These are phyloP conservation scores for Drepanosiphum platanoidis DNA, from an alignment of 2,888 invertebrate genomes.

Conservation along the genomic window DNA sequence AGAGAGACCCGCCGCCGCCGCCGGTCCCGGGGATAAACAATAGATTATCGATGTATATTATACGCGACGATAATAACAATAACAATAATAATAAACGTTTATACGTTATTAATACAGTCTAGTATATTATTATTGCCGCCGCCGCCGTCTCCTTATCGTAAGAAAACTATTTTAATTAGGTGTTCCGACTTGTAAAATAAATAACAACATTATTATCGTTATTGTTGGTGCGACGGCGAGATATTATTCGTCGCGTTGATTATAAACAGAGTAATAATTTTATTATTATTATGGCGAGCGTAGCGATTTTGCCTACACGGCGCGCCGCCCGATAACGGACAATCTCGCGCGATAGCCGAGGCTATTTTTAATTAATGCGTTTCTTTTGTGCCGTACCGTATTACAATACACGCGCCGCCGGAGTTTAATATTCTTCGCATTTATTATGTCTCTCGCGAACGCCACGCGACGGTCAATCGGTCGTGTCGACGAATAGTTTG, in stretches of 20 bases:
- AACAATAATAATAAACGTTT: no score
- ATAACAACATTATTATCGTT: background rate
- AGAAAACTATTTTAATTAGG: background rate
- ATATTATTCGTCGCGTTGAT: no score
- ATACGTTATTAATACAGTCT: background rate
- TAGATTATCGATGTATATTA: slow-evolving; percentile 7
- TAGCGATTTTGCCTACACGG: slow-evolving; percentile 16
- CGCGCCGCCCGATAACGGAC: background rate
- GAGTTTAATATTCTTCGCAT: no score
- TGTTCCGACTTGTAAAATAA: background rate
- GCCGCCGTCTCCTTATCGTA: background rate
- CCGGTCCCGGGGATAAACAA: slow-evolving; percentile 26
- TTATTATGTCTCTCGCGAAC: no score
- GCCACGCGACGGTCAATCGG: no score
- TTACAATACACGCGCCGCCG: no score
- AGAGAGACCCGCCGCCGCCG: no score
- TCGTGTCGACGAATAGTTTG: no score
- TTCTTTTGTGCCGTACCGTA: background rate
- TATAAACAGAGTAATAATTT: background rate
- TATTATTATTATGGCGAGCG: background rate
- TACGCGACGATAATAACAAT: no score
- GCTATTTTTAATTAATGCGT: background rate
- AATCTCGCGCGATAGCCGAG: background rate
- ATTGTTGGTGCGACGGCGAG: no score
- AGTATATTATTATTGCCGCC: background rate